These are phyloP conservation scores for Troides oblongomaculatus DNA, from an alignment of 2,888 invertebrate genomes.

Conservation along the genomic window DNA sequence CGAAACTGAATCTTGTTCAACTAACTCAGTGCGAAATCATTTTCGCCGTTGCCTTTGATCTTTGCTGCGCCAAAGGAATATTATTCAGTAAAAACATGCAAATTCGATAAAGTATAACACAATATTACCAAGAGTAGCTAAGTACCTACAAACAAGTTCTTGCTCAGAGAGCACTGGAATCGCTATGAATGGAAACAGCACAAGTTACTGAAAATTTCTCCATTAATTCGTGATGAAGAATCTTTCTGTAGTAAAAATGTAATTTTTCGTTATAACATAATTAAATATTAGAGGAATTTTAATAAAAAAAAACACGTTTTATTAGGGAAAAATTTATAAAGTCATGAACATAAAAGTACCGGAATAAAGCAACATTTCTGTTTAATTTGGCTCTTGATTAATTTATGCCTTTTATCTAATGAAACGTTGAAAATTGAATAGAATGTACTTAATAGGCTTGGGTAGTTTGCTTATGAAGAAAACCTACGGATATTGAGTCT, in stretches of 20 bases:
- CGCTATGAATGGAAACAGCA: slow-evolving; percentile 48
- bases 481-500: too few relatives aligned
- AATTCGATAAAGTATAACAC: slow-evolving; percentile 80
- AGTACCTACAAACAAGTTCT: slow-evolving; percentile 44
- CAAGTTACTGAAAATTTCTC: too few relatives aligned
- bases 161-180: slow-evolving; percentile 47
- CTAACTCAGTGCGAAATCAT: slow-evolving; percentile 80
- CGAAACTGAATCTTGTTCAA: slow-evolving; percentile 77
- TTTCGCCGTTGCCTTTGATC: slow-evolving; percentile 77
- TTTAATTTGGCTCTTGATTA: slow-evolving; percentile 47
- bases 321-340: too few relatives aligned
- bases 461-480: slow-evolving; percentile 17
- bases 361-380: slow-evolving; percentile 29
- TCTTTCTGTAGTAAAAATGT: too few relatives aligned
- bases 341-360: too few relatives aligned
- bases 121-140: slow-evolving; percentile 71
- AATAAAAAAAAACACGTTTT: too few relatives aligned
- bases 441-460: slow-evolving; percentile 52
- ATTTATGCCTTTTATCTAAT: slow-evolving; percentile 50
- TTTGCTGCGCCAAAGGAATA: slow-evolving; percentile 77
- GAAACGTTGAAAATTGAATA: slow-evolving; percentile 48
- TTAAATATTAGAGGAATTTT: too few relatives aligned
- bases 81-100: slow-evolving; percentile 81
- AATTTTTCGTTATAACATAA: too few relatives aligned
- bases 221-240: too few relatives aligned